These are phyloP conservation scores for Austrolebias charrua DNA, from an alignment of 2,797 vertebrate species.

Conservation along the genomic window DNA sequence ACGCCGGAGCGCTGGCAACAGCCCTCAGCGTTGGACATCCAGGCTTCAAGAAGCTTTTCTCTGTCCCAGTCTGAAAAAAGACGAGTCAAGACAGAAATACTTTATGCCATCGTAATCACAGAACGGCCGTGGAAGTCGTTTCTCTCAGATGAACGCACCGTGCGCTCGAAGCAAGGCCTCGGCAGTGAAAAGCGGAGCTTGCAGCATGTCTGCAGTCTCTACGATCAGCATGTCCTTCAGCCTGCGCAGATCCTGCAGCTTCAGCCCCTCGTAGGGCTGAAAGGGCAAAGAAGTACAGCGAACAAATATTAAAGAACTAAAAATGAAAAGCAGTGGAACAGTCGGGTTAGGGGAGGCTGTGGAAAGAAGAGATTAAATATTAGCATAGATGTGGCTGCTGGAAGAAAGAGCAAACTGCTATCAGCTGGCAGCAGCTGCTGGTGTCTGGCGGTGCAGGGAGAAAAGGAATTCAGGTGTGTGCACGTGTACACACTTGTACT, in stretches of 20 bases:
- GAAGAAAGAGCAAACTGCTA: conserved; percentile 50
- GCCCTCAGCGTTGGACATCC: conserved; percentile 95
- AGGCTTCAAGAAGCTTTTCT: conserved; percentile 97
- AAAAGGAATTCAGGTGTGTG: conserved; percentile 15
- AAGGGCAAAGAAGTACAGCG: conserved; percentile 34
- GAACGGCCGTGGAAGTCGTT: conserved; percentile 1
- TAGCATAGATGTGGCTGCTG: conserved; percentile 56
- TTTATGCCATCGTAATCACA: too few relatives aligned
- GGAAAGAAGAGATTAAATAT: conserved; percentile 47
- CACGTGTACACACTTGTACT: background rate
- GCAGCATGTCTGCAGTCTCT: conserved; percentile 98
- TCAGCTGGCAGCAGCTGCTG: conserved; percentile 51
- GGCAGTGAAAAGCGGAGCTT: conserved; percentile 97
- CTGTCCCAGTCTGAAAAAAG: conserved; percentile 91
- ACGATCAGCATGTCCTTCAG: conserved; percentile 99
- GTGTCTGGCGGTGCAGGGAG: conserved; percentile 13
- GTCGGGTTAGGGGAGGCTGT: conserved; percentile 4
- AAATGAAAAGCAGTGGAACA: conserved; percentile 17
- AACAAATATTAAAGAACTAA: conserved; percentile 11
- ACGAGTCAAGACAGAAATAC: background rate
- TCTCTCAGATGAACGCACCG: conserved; percentile 71
- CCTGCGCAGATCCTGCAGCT: conserved; percentile 92
- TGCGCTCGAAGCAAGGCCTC: conserved; percentile 97
- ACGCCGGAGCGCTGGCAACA: conserved; percentile 99
- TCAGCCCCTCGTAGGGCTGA: conserved; percentile 94